Evolutionary conservation across 2,797 vertebrate species (phyloP).

Genomic region (Dromococcyx pavoninus): DNA sequence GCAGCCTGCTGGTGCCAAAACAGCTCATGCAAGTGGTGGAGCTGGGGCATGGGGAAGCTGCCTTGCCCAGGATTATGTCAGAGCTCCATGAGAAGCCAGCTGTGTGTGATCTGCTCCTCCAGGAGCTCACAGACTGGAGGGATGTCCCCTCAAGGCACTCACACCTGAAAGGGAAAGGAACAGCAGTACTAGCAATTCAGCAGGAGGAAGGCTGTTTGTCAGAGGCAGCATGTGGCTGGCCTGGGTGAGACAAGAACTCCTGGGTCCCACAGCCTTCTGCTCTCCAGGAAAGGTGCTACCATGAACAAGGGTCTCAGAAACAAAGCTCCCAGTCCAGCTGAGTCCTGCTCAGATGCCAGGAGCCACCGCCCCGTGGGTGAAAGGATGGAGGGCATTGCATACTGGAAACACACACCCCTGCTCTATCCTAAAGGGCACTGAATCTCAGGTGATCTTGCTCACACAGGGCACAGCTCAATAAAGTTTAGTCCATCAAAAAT

Average conservation of each 20-base stretch:
- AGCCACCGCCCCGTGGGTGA: neutral
- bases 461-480: accelerated
- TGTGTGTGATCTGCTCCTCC: neutral
- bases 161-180: neutral
- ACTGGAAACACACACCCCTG: accelerated
- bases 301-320: neutral
- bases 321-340: neutral
- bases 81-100: accelerated
- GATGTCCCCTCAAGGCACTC: neutral
- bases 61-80: accelerated
- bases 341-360: neutral
- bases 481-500: neutral
- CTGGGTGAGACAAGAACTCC: accelerated
- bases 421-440: neutral
- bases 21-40: neutral
- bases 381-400: accelerated
- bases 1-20: accelerated
- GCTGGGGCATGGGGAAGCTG: neutral
- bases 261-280: neutral
- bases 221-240: neutral
- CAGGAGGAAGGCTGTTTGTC: neutral
- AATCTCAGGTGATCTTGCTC: neutral
- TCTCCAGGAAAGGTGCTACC: neutral
- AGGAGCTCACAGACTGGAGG: accelerated
- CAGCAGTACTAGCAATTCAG: neutral